A percentile compares a stretch with the other conserved stretches of the same genome.
Evolutionary conservation across 2,888 invertebrate genomes (phyloP).

Genomic region (Drosophila infuscata): DNA sequence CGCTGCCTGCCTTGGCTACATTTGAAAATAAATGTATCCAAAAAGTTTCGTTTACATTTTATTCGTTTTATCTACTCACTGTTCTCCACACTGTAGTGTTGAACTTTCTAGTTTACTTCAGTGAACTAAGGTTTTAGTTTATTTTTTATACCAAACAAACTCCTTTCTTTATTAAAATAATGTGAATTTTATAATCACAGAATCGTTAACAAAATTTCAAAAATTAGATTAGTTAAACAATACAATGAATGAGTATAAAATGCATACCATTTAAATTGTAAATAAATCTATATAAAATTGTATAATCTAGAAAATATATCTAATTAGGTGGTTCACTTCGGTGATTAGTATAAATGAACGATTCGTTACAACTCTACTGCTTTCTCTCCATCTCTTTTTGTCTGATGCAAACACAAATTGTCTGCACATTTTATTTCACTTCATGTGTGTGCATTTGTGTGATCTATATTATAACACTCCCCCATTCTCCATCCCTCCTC

Average conservation of each 20-base stretch:
- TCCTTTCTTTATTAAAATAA: not conserved
- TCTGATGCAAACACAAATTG: constrained; percentile 19
- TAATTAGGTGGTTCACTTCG: not conserved
- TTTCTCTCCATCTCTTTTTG: not conserved
- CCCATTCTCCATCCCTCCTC: not conserved
- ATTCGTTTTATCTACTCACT: constrained; percentile 60
- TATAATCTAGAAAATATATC: not conserved
- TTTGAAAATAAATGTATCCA: constrained; percentile 74
- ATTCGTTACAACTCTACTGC: not conserved
- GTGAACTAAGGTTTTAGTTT: not conserved
- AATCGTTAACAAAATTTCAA: not conserved
- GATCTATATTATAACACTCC: constrained; percentile 66
- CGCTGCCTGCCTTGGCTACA: constrained; percentile 53
- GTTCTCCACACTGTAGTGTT: not conserved
- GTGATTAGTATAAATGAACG: not conserved
- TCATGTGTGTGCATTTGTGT: constrained; percentile 34
- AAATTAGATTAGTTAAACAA: not conserved
- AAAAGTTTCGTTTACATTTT: constrained; percentile 69
- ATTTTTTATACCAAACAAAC: not conserved
- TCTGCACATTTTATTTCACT: constrained; percentile 26
- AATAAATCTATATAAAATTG: not conserved
- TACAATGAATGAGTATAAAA: not conserved
- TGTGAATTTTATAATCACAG: not conserved
- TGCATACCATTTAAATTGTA: not conserved
- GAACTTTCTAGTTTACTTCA: not conserved